Base-by-base conservation (phyloP, 2,113 vertebrate species). In the Burhinus bistriatus region DNA sequence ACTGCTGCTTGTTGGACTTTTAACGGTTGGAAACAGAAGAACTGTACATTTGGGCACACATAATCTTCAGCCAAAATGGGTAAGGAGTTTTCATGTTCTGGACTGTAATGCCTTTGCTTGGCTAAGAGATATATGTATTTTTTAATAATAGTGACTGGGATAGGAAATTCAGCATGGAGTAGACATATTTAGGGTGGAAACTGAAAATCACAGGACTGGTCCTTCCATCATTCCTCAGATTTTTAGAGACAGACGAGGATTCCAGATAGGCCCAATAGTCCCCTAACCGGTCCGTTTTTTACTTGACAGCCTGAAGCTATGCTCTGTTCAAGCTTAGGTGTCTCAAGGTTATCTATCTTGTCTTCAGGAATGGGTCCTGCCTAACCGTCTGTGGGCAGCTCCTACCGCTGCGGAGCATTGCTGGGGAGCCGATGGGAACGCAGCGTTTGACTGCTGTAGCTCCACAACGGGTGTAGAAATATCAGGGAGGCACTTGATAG, bases 101-200 rank as follows among this genome's bases (percentile, higher is more conserved):
- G 22, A 27, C 79, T 45, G 13, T 12, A 30, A 26, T 22, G 44
- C 27, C 69, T 77, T 90, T 75, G 6, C 17, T 54, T 80, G 70
- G 49, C 54, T 83, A 88, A 80, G 20, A 40, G 12, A 57, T 16
- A 26, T 15, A 1, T 36, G 34, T 19, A 7, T 21, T 30, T 9
- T 14, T 19, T 7, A 30, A 17, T 42, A 11, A 11, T 9, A 47
- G 22, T 0, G 1, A 52, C 9, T 5, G 3, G 11, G 26, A 42
- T 23, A 51, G 16, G 21, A 72, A 71, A 16, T 44, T 73, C 55
- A 47, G 51, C 66, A 29, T 22, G 30, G 15, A 57, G 40, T 27
- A 44, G 6, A 6, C 22, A 23, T 62, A 40, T 66, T 66, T 32
- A 55, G 13, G 34, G 20, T 17, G 34, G 8, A 80, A 77, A 44